A percentile compares a stretch with the other conserved stretches of the same genome.
Conservation (phyloP, 2,113 vertebrate genomes). For the Sciurus niger region DNA sequence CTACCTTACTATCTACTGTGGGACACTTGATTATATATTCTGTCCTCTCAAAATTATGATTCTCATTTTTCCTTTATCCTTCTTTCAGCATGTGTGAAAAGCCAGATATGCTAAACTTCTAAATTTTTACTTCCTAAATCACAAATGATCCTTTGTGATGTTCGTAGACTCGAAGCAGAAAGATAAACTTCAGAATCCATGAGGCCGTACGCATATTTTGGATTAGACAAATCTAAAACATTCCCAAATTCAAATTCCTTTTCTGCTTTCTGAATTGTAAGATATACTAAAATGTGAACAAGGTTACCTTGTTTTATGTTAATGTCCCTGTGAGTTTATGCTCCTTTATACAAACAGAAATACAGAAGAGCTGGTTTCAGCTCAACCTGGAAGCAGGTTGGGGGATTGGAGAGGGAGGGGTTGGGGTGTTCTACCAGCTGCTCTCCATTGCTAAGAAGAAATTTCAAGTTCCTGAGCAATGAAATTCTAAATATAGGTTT, state of each 20-base stretch:
- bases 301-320: slow-evolving; percentile 8
- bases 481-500: slow-evolving; percentile 32
- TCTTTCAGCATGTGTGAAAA: slow-evolving; percentile 6
- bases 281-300: neutral
- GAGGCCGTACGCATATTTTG: slow-evolving; percentile 44
- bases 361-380: slow-evolving; percentile 13
- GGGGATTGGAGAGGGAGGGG: neutral
- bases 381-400: neutral
- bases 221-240: slow-evolving; percentile 48
- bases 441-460: neutral
- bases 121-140: slow-evolving; percentile 46
- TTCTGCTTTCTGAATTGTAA: slow-evolving; percentile 70
- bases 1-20: neutral
- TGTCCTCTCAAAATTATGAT: neutral
- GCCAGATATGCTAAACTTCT: neutral
- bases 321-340: neutral
- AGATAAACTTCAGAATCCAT: neutral
- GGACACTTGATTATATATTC: neutral
- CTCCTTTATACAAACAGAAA: neutral
- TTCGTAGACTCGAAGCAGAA: neutral
- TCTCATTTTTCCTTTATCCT: neutral
- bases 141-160: slow-evolving; percentile 23
- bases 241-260: slow-evolving; percentile 46
- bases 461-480: neutral
- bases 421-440: neutral